Percentiles rank a stretch among this genome's conserved stretches.
Evolutionary conservation across 2,888 invertebrate species (phyloP).

Genomic region (Sepiola atlantica): DNA sequence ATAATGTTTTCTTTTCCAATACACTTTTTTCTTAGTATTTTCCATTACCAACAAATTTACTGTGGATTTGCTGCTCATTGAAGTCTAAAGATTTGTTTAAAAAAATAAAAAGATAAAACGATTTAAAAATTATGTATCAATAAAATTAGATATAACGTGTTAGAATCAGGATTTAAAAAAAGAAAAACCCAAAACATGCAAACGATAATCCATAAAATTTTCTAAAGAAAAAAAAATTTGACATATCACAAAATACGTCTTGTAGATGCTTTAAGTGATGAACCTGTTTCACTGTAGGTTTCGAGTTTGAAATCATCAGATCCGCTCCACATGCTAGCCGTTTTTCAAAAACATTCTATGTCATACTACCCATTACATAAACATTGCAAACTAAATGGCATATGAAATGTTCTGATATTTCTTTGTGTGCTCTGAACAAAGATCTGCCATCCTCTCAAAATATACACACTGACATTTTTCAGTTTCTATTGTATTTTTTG

Average conservation of each 20-base stretch:
- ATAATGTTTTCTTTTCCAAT: not conserved
- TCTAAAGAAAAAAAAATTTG: too few relatives aligned
- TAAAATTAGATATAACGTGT: not conserved
- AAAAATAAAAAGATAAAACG: not conserved
- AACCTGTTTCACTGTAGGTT: too few relatives aligned
- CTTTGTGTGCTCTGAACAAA: not conserved
- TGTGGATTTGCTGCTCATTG: not conserved
- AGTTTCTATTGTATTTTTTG: not conserved
- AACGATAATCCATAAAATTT: too few relatives aligned
- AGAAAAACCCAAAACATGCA: too few relatives aligned
- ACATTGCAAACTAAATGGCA: too few relatives aligned
- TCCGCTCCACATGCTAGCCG: too few relatives aligned
- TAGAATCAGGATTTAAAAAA: not conserved
- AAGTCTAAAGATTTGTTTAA: not conserved
- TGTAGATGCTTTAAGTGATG: too few relatives aligned
- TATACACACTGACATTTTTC: not conserved
- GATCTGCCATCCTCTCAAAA: not conserved
- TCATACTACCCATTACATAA: too few relatives aligned
- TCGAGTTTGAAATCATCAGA: too few relatives aligned
- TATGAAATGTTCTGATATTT: not conserved
- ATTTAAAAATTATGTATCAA: not conserved
- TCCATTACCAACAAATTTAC: not conserved
- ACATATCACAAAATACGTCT: too few relatives aligned
- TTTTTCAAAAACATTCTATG: too few relatives aligned
- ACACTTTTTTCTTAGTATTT: not conserved